These are phyloP conservation scores for Notiomystis cincta DNA, from an alignment of 2,113 vertebrate genomes.

Conservation along the genomic window DNA sequence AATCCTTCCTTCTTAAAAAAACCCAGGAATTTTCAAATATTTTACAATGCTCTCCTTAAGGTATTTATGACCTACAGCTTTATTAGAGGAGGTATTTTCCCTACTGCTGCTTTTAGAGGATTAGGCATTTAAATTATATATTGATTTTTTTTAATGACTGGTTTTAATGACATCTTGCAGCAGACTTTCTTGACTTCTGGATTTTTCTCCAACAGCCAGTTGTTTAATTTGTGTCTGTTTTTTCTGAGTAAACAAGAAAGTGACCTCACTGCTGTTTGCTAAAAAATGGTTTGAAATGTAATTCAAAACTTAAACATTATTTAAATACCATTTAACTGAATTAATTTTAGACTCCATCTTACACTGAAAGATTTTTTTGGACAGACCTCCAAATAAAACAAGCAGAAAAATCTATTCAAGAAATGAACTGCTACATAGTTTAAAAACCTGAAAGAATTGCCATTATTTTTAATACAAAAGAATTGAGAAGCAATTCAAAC, in stretches of 20 bases:
- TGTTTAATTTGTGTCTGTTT: neutral
- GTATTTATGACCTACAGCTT: neutral
- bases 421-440: neutral
- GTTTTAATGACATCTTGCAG: neutral
- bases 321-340: neutral
- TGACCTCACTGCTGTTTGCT: neutral
- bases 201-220: neutral
- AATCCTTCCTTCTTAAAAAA: neutral
- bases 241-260: neutral
- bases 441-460: neutral
- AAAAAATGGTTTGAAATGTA: neutral
- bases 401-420: neutral
- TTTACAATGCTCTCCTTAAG: neutral
- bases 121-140: neutral
- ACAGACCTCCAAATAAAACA: neutral
- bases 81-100: neutral
- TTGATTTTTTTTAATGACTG: neutral
- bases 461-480: neutral
- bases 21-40: neutral
- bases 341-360: neutral
- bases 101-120: neutral
- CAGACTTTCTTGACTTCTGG: neutral
- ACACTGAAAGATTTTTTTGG: neutral
- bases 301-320: neutral
- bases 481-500: neutral